Percentiles rank a stretch among this genome's conserved stretches.
These are phyloP conservation scores for Oscheius sp. DNA, from an alignment of 1,140 invertebrate genomes.

Conservation along the genomic window DNA sequence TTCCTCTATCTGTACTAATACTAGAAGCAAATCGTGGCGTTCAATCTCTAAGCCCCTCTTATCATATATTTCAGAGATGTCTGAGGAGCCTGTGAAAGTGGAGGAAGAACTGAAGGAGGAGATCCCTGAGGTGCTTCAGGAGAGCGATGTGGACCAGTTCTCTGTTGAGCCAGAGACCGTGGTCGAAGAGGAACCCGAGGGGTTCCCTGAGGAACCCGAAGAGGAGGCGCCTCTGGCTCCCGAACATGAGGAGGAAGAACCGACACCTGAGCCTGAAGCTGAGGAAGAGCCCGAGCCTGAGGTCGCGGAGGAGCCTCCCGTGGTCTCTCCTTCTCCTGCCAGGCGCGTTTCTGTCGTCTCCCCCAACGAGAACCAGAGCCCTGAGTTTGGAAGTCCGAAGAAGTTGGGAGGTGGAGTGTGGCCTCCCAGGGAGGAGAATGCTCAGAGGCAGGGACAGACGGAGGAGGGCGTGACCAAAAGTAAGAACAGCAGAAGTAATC, in stretches of 20 bases:
- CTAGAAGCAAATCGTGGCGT: too few relatives aligned
- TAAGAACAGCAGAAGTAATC: too few relatives aligned
- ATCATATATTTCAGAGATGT: too few relatives aligned
- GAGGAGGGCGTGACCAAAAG: neutral
- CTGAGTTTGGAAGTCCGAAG: neutral
- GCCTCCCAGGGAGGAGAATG: neutral
- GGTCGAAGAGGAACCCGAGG: neutral
- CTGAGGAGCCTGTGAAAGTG: neutral
- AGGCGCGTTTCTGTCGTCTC: neutral
- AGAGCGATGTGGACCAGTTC: slow-evolving; percentile 1
- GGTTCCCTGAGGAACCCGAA: neutral
- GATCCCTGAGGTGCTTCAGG: neutral
- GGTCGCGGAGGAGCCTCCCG: neutral
- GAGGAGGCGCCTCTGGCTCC: too few relatives aligned
- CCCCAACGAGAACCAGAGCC: neutral
- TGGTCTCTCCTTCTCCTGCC: neutral
- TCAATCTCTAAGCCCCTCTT: too few relatives aligned
- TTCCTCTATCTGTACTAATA: too few relatives aligned
- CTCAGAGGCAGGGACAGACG: neutral
- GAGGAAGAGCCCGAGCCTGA: neutral
- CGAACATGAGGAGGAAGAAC: too few relatives aligned
- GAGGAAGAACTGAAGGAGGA: neutral
- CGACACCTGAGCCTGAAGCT: neutral
- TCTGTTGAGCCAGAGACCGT: neutral
- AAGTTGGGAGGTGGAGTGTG: neutral